Evolutionary conservation across 2,888 invertebrate species (phyloP).

Genomic region (Plebejus melissa): DNA sequence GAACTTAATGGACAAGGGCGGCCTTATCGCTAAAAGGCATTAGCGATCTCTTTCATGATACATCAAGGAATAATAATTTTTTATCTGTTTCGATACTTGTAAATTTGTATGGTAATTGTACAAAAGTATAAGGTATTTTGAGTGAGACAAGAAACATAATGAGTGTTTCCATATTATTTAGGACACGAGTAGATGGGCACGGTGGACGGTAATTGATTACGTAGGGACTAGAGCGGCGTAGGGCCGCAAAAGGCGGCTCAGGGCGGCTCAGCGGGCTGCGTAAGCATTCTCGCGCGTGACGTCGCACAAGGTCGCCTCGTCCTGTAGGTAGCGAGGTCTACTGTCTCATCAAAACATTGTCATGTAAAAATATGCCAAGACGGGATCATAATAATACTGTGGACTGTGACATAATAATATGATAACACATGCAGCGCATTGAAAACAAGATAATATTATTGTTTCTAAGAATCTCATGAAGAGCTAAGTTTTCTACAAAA

Average conservation of each 20-base stretch:
- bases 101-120: neutral
- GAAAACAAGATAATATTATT: too few relatives aligned
- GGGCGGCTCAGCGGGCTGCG: neutral
- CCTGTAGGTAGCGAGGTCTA: neutral
- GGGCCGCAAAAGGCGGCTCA: neutral
- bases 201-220: constrained; percentile 21
- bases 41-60: too few relatives aligned
- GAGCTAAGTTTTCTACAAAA: too few relatives aligned
- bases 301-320: constrained; percentile 9
- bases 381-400: neutral
- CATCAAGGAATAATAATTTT: too few relatives aligned
- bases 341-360: neutral
- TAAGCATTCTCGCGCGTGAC: constrained; percentile 19
- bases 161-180: neutral
- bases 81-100: neutral
- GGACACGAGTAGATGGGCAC: neutral
- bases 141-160: neutral
- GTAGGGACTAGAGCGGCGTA: neutral
- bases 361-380: neutral
- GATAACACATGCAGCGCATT: too few relatives aligned
- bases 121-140: too few relatives aligned
- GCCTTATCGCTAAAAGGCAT: too few relatives aligned
- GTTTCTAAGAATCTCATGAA: too few relatives aligned
- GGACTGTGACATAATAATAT: neutral
- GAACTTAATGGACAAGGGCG: too few relatives aligned